Base-by-base conservation (phyloP, 2,888 invertebrate species). In the Acrobasis suavella region DNA sequence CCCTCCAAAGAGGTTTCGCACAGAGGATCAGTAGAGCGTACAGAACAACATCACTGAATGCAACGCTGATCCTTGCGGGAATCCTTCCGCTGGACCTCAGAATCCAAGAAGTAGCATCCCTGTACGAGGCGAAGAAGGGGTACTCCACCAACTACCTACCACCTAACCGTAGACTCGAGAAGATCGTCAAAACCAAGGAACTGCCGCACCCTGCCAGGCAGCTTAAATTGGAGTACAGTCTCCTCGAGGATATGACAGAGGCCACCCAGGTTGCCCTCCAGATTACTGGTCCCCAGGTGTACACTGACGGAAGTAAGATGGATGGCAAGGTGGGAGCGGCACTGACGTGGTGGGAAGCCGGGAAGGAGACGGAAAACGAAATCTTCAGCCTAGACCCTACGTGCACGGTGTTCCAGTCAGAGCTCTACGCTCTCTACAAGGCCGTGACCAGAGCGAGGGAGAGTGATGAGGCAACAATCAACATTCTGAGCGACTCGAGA, bases 61-160 rank as follows among this genome's bases (percentile, higher is more conserved):
- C 46, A n/a, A 3, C n/a, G 12, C 46, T 46, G n/a, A n/a, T 46
- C 46, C 46, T 46, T 5, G 38, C 38, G 38, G 38, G 38, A 38
- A 38, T 38, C 38, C 38, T 38, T 7, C 9, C n/a, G n/a, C n/a
- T n/a, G n/a, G n/a, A n/a, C n/a, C n/a, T n/a, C n/a, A n/a, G n/a
- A n/a, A n/a, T n/a, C 38, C 1, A 58, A 12, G 8, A 58, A 56
- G 62, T 50, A 50, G 51, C 51, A 3, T 38, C 51, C 15, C 52
- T 42, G 12, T 42, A 42, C 51, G 16, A 52, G 16, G 22, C 42
- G 1, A 60, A 60, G 46, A 60, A 51, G 9, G 52, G 52, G 1
- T 16, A 17, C 39, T n/a, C 39, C 2, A 17, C 14, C 17, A 42
- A 52, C 52, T 51, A 39, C 22, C 12, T 51, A 17, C 42, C 60